phyloP scores from a whole-genome alignment of 2,797 vertebrate species.

The Lycodopsis pacificus region DNA sequence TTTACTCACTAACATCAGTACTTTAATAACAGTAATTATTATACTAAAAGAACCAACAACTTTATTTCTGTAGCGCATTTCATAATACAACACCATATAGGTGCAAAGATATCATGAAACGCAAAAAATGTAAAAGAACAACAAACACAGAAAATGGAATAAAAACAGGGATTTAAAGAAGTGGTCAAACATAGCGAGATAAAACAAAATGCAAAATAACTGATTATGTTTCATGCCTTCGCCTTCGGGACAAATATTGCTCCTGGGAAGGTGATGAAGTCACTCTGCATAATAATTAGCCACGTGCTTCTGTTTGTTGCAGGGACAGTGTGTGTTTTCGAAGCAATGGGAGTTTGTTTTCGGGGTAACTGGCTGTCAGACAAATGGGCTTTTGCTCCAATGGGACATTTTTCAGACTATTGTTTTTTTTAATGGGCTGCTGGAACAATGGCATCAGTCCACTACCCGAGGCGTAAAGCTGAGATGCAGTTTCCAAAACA shows the following conservation, averaged over 20 bases:
- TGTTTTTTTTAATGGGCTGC: background rate
- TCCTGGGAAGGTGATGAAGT: background rate
- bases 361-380: background rate
- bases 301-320: background rate
- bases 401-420: background rate
- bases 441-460: background rate
- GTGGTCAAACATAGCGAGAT: background rate
- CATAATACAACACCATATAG: background rate
- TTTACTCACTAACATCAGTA: background rate
- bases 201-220: background rate
- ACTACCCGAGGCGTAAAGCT: background rate
- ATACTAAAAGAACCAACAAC: no score
- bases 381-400: background rate
- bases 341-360: background rate
- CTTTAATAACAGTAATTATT: background rate
- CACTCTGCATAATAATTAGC: slow-evolving; percentile 1
- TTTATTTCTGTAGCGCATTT: no score
- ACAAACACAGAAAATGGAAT: background rate
- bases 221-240: background rate
- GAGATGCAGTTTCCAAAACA: background rate
- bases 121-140: background rate
- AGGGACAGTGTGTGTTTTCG: background rate
- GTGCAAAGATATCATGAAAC: background rate
- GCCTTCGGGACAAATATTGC: no score
- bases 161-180: background rate